These are phyloP conservation scores for Pilophorus perplexus DNA, from an alignment of 2,888 invertebrate species.

Conservation along the genomic window DNA sequence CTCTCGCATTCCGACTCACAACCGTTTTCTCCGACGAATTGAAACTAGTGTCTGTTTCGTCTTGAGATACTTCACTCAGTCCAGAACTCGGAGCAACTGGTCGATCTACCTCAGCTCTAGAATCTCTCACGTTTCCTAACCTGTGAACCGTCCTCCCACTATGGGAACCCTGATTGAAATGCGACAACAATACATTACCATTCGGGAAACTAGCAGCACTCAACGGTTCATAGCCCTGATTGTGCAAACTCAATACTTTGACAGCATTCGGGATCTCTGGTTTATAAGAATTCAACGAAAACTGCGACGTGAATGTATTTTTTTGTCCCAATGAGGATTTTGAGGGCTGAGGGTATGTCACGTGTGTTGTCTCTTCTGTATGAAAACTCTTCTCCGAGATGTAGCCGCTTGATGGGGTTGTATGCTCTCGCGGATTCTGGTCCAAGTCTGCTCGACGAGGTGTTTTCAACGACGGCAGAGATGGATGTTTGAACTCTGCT, in stretches of 20 bases:
- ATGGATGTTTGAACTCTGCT: not conserved
- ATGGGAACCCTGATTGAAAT: not conserved
- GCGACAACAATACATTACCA: no score
- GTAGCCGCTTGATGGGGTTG: not conserved
- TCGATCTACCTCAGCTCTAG: not conserved
- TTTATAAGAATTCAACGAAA: not conserved
- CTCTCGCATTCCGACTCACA: no score
- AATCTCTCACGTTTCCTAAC: not conserved
- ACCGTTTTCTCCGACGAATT: not conserved
- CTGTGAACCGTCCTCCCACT: not conserved
- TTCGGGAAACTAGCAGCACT: not conserved
- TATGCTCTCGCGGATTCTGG: not conserved
- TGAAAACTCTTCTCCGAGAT: not conserved
- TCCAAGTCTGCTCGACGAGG: not conserved
- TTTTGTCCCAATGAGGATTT: not conserved
- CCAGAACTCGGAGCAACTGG: not conserved
- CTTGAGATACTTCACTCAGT: no score
- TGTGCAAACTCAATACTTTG: not conserved
- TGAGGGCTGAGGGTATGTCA: slow-evolving; percentile 10
- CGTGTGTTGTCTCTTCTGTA: not conserved
- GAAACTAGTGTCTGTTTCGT: no score
- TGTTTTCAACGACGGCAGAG: not conserved
- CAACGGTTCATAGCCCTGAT: not conserved
- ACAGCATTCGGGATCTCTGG: not conserved
- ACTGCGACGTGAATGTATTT: slow-evolving; percentile 12